A percentile compares a stretch with the other conserved stretches of the same genome.
phyloP scores from a whole-genome alignment of 2,113 vertebrate genomes.

The Caranx ignobilis region DNA sequence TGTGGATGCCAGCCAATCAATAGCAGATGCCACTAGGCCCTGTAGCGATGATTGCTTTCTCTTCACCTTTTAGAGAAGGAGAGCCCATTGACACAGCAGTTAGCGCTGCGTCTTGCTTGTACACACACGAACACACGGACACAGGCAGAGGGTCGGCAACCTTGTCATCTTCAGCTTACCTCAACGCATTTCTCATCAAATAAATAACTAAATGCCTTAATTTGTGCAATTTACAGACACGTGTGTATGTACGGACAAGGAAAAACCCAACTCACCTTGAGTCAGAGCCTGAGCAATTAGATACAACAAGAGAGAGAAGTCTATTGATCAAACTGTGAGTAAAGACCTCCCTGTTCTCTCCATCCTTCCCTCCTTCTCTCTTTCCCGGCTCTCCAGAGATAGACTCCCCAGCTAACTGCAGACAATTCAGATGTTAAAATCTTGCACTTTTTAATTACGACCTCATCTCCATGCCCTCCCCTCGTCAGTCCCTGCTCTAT shows the following conservation, averaged over 20 bases:
- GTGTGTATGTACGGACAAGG: background rate
- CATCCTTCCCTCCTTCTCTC: slow-evolving; percentile 7
- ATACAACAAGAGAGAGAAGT: slow-evolving; percentile 53
- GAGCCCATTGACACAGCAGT: slow-evolving; percentile 43
- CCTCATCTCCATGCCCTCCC: slow-evolving; percentile 18
- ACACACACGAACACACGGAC: background rate
- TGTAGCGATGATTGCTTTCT: slow-evolving; percentile 72
- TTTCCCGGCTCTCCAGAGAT: slow-evolving; percentile 51
- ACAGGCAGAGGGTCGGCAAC: background rate
- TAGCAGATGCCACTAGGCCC: slow-evolving; percentile 66
- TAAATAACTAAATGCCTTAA: slow-evolving; percentile 37
- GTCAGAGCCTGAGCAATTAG: slow-evolving; percentile 68
- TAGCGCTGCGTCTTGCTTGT: slow-evolving; percentile 16
- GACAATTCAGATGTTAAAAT: slow-evolving; percentile 70
- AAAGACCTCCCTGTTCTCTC: slow-evolving; percentile 47
- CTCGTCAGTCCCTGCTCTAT: slow-evolving; percentile 9
- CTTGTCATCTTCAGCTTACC: slow-evolving; percentile 42
- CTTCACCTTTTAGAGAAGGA: slow-evolving; percentile 46
- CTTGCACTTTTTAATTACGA: slow-evolving; percentile 71
- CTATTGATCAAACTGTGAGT: slow-evolving; percentile 71
- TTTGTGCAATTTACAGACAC: background rate
- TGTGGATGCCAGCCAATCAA: slow-evolving; percentile 77
- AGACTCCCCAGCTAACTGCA: slow-evolving; percentile 38
- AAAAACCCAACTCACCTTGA: slow-evolving; percentile 59
- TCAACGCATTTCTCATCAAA: slow-evolving; percentile 14